Percentiles rank a stretch among this genome's conserved stretches.
These are phyloP conservation scores for Tiphia femorata DNA, from an alignment of 2,888 invertebrate species.

Conservation along the genomic window DNA sequence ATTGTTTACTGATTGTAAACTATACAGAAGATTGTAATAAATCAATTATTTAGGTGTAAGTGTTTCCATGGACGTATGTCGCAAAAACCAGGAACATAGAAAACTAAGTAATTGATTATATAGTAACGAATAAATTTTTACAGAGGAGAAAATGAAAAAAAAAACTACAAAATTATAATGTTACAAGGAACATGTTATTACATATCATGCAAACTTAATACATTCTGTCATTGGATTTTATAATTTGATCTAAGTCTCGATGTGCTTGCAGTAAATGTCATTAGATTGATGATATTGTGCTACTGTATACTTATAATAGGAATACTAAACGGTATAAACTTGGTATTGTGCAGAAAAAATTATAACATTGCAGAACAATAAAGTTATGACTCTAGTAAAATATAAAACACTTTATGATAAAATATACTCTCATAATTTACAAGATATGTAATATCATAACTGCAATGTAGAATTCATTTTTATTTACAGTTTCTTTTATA, in stretches of 20 bases:
- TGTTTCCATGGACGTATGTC: conserved; percentile 12
- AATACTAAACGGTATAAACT: too few species aligned
- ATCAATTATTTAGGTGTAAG: conserved; percentile 25
- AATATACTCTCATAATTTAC: too few species aligned
- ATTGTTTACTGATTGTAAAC: not conserved
- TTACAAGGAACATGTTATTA: not conserved
- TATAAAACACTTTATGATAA: too few species aligned
- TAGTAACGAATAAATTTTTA: conserved; percentile 12
- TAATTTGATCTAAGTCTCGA: too few species aligned
- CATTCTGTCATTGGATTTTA: not conserved
- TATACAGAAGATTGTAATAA: not conserved
- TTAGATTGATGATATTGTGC: too few species aligned
- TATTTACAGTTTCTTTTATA: too few species aligned
- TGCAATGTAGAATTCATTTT: conserved; percentile 14
- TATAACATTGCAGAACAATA: not conserved
- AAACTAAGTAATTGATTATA: conserved; percentile 3
- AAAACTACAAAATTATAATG: conserved; percentile 8
- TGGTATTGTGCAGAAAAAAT: too few species aligned
- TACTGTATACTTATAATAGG: too few species aligned
- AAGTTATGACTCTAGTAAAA: too few species aligned
- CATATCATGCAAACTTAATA: not conserved
- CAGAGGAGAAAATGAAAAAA: not conserved
- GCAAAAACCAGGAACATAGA: conserved; percentile 1
- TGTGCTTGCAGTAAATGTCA: too few species aligned
- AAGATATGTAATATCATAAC: conserved; percentile 24